phyloP scores from a whole-genome alignment of 2,113 vertebrate species.

The Oncorhynchus clarkii region DNA sequence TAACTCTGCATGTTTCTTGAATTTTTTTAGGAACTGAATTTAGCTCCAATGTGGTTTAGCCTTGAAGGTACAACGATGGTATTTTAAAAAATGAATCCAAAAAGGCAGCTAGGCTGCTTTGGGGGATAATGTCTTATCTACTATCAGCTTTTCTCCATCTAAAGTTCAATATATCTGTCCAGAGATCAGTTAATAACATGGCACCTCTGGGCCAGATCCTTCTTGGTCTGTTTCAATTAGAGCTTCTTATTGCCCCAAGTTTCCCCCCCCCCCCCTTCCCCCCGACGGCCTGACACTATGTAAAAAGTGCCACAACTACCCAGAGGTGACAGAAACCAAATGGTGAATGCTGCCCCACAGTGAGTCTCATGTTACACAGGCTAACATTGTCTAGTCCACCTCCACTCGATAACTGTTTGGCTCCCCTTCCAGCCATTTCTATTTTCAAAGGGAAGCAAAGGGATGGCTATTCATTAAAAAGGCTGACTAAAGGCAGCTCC shows the following conservation, averaged over 20 bases:
- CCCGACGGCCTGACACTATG: conserved; percentile 43
- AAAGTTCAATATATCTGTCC: conserved; percentile 8
- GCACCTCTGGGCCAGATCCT: background rate
- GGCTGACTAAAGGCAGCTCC: no score
- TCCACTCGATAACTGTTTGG: conserved; percentile 60
- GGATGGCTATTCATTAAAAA: conserved; percentile 39
- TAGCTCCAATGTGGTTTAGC: conserved; percentile 4
- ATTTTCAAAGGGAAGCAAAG: conserved; percentile 45
- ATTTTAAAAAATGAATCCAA: conserved; percentile 10
- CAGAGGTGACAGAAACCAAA: conserved; percentile 59
- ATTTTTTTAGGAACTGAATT: background rate
- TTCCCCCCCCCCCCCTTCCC: no score
- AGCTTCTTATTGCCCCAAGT: conserved; percentile 6
- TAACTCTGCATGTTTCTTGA: background rate
- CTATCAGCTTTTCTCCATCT: background rate
- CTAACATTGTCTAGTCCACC: conserved; percentile 39
- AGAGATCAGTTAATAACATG: conserved; percentile 28
- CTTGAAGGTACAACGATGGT: background rate
- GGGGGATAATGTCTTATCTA: conserved; percentile 2
- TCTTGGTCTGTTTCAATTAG: conserved; percentile 24
- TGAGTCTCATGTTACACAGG: conserved; percentile 35
- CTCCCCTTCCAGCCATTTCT: conserved; percentile 26
- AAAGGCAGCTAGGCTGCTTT: conserved; percentile 2
- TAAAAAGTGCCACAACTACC: conserved; percentile 36
- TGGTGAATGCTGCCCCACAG: conserved; percentile 39